Conservation (phyloP, 2,113 vertebrate species). For the Myotis yumanensis region DNA sequence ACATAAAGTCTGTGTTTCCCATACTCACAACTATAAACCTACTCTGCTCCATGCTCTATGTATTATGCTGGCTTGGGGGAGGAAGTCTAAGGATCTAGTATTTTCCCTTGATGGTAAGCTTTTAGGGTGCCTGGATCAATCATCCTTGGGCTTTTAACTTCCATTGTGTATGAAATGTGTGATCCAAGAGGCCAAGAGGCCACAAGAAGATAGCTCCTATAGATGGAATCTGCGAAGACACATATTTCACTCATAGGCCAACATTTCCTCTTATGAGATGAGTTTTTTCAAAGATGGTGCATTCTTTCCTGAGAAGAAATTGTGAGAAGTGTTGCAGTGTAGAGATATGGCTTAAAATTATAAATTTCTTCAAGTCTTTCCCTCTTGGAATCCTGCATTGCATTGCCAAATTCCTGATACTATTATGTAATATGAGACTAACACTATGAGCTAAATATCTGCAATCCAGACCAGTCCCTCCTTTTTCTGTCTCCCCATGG, state of each 20-base stretch:
- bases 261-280: too few relatives aligned
- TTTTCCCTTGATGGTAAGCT: too few relatives aligned
- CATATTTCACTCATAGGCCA: too few relatives aligned
- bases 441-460: background rate
- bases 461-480: background rate
- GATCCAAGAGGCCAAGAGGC: background rate
- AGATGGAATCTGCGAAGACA: too few relatives aligned
- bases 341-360: too few relatives aligned
- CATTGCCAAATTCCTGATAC: background rate
- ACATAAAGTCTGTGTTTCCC: background rate
- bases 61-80: background rate
- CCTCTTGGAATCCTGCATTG: background rate
- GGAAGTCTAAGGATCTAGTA: background rate
- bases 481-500: background rate
- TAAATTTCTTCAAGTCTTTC: too few relatives aligned
- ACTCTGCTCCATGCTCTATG: background rate
- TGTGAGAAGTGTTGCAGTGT: too few relatives aligned
- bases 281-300: too few relatives aligned
- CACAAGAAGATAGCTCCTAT: too few relatives aligned
- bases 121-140: too few relatives aligned
- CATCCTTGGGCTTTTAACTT: background rate
- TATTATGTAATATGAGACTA: background rate
- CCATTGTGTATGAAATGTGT: background rate
- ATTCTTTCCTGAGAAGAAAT: background rate
- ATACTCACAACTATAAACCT: background rate